Evolutionary conservation across 2,888 invertebrate species (phyloP).

Genomic region (Amblyjoppa proteus): DNA sequence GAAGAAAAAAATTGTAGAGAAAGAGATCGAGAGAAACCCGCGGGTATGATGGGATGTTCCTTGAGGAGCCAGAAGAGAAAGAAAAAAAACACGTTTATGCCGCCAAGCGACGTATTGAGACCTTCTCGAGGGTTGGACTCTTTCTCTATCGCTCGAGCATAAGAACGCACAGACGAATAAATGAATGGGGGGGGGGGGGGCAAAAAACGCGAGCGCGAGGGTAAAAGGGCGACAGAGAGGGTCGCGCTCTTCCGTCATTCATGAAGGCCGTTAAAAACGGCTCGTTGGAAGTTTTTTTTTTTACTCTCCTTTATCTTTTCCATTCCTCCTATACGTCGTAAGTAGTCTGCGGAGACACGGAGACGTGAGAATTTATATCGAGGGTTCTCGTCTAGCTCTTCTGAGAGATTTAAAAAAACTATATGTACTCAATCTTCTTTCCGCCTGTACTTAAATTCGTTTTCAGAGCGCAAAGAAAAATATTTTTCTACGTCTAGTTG

Average conservation of each 20-base stretch:
- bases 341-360: constrained; percentile 13
- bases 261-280: constrained; percentile 52
- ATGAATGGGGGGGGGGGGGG: constrained; percentile 51
- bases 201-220: constrained; percentile 28
- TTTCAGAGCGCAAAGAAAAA: neutral
- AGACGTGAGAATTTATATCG: constrained; percentile 17
- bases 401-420: neutral
- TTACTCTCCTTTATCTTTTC: constrained; percentile 4
- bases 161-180: constrained; percentile 35
- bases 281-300: constrained; percentile 49
- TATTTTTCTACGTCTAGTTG: too few species aligned
- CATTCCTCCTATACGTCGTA: neutral
- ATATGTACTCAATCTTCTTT: neutral
- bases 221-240: constrained; percentile 23
- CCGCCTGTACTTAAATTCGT: neutral
- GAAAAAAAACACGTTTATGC: constrained; percentile 48
- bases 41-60: neutral
- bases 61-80: constrained; percentile 8
- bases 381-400: constrained; percentile 18
- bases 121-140: constrained; percentile 47
- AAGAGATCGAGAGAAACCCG: neutral
- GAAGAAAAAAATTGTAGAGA: neutral
- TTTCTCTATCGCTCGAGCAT: constrained; percentile 11
- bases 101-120: constrained; percentile 50
- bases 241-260: constrained; percentile 50